phyloP scores from a whole-genome alignment of 2,113 vertebrate genomes.

The Rhagologus leucostigma region DNA sequence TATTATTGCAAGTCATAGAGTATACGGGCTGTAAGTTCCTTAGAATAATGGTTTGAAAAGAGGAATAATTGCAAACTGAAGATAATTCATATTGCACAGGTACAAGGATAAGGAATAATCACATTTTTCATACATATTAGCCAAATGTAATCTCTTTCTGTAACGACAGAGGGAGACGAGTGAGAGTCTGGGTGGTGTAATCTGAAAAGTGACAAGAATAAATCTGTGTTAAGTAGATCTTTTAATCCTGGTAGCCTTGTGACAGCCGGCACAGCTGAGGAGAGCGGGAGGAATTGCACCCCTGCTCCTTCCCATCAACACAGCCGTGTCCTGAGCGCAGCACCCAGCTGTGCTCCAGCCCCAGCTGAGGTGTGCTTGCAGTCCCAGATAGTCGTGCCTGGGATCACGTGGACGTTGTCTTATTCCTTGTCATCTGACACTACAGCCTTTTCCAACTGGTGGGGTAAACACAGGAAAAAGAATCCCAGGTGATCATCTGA shows the following conservation, averaged over 20 bases:
- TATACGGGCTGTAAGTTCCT: neutral
- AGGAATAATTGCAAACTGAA: conserved; percentile 43
- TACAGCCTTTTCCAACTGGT: neutral
- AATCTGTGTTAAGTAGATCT: conserved; percentile 27
- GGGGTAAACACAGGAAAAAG: neutral
- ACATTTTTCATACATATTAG: conserved; percentile 25
- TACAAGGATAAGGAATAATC: conserved; percentile 45
- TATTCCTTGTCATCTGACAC: neutral
- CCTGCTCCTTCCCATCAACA: neutral
- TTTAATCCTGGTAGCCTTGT: conserved; percentile 48
- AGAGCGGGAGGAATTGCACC: neutral
- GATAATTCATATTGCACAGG: conserved; percentile 39
- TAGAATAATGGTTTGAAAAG: conserved; percentile 19
- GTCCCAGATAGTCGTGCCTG: neutral
- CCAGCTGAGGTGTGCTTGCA: neutral
- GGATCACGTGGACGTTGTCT: neutral
- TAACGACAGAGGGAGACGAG: conserved; percentile 33
- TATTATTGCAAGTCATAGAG: neutral
- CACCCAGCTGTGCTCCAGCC: neutral
- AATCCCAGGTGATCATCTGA: neutral
- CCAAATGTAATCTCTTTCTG: conserved; percentile 39
- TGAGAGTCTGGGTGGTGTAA: neutral
- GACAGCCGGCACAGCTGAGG: neutral
- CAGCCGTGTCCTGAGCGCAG: fast-evolving
- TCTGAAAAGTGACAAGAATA: conserved; percentile 49